A percentile compares a stretch with the other conserved stretches of the same genome.
phyloP scores from a whole-genome alignment of 2,113 vertebrate species.

The Phylloscopus whistleri region DNA sequence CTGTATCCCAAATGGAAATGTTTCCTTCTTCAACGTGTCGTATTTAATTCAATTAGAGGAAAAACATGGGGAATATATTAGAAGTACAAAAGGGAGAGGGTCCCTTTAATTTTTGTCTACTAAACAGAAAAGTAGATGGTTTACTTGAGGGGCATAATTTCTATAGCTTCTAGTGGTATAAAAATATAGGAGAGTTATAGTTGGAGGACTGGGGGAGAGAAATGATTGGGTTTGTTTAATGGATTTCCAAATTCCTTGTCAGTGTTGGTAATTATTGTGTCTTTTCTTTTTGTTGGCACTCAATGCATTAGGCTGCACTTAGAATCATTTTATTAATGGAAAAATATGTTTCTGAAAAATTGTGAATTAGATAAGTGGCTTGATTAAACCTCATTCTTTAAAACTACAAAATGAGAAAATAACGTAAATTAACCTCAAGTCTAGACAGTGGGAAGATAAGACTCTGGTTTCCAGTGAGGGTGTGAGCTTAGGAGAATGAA shows the following conservation, averaged over 20 bases:
- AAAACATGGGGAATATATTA: background rate
- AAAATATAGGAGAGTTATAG: background rate
- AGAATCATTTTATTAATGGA: constrained; percentile 40
- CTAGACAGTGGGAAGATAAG: background rate
- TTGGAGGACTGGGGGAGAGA: background rate
- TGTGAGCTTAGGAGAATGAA: background rate
- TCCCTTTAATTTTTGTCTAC: background rate
- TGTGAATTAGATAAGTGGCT: constrained; percentile 39
- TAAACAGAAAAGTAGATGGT: background rate
- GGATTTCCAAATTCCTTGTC: background rate
- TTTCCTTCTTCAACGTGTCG: background rate
- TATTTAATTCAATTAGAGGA: constrained; percentile 21
- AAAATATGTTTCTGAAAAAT: constrained; percentile 37
- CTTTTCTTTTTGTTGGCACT: background rate
- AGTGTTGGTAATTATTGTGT: background rate
- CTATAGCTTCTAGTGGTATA: background rate
- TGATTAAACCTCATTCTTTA: constrained; percentile 30
- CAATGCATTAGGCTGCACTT: constrained; percentile 14
- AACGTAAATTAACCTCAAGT: background rate
- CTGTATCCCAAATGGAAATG: background rate
- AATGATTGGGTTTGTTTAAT: background rate
- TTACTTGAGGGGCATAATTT: background rate
- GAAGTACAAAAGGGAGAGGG: background rate
- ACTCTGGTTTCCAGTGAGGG: background rate
- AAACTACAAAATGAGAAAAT: constrained; percentile 19